A percentile compares a stretch with the other conserved stretches of the same genome.
phyloP scores from a whole-genome alignment of 2,113 vertebrate species.

The Equus przewalskii region DNA sequence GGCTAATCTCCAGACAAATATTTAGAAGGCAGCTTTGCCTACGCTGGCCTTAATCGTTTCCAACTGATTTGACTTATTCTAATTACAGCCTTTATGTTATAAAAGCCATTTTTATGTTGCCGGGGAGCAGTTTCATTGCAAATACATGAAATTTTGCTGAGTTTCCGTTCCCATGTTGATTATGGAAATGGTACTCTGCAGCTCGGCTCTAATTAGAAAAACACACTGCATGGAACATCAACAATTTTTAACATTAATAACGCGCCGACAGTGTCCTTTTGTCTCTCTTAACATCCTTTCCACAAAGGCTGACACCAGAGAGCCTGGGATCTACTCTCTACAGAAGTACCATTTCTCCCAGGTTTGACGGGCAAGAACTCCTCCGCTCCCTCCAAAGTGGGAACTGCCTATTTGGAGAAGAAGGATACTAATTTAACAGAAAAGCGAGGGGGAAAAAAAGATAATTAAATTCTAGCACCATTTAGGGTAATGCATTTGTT shows the following conservation, averaged over 20 bases:
- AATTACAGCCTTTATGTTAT: constrained; percentile 92
- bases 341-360: constrained; percentile 46
- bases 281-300: constrained; percentile 82
- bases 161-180: constrained; percentile 89
- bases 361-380: neutral
- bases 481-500: constrained; percentile 60
- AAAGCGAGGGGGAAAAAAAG: neutral
- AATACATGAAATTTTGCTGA: constrained; percentile 90
- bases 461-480: constrained; percentile 74
- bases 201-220: constrained; percentile 91
- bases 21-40: constrained; percentile 90
- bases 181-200: constrained; percentile 88
- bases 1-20: constrained; percentile 92
- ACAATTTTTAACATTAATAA: constrained; percentile 90
- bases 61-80: constrained; percentile 93
- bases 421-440: constrained; percentile 79
- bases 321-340: constrained; percentile 42
- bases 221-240: constrained; percentile 88
- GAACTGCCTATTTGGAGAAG: constrained; percentile 68
- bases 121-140: constrained; percentile 88
- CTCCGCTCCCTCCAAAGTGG: neutral
- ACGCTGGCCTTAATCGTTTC: constrained; percentile 90
- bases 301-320: constrained; percentile 77
- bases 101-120: constrained; percentile 92
- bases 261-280: constrained; percentile 84